Conservation (phyloP, 2,113 vertebrate genomes). For the Solenodon paradoxus region DNA sequence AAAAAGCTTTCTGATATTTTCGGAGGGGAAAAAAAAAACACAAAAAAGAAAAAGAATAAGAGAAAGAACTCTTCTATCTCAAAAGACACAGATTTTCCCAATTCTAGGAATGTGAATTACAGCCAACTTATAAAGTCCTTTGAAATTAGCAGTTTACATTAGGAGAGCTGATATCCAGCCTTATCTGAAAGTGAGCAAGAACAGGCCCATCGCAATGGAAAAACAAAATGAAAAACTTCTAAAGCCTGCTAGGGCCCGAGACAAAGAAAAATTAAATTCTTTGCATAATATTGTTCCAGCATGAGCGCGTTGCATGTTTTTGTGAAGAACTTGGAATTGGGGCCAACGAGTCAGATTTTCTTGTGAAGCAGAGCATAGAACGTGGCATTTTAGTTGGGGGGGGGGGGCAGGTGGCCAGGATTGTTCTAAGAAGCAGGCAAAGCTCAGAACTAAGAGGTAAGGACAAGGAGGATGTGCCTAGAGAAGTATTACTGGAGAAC, state of each 20-base stretch:
- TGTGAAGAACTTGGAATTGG: conserved; percentile 38
- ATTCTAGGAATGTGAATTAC: conserved; percentile 64
- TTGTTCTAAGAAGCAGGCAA: conserved; percentile 27
- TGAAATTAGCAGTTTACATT: conserved; percentile 72
- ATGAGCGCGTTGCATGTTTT: conserved; percentile 42
- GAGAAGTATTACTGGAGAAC: not conserved
- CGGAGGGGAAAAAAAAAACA: not conserved
- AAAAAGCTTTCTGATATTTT: conserved; percentile 35
- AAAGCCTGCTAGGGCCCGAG: conserved; percentile 40
- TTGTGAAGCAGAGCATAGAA: not conserved
- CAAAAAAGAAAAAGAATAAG: conserved; percentile 46
- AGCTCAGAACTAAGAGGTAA: not conserved
- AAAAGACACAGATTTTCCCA: conserved; percentile 67
- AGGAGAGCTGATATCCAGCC: conserved; percentile 63
- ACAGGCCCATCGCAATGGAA: not conserved
- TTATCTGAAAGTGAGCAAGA: conserved; percentile 67
- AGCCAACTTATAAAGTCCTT: conserved; percentile 65
- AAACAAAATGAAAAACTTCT: conserved; percentile 50
- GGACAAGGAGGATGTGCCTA: not conserved
- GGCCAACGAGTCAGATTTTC: conserved; percentile 1
- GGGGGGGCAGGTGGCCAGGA: not conserved
- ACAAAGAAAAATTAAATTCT: conserved; percentile 70
- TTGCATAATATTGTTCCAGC: conserved; percentile 61
- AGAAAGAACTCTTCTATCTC: conserved; percentile 64
- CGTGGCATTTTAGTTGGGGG: not conserved